Evolutionary conservation across 2,797 vertebrate genomes (phyloP), one percentile per base, ranked within the genome.

Genomic region (Phalanger gymnotis): DNA sequence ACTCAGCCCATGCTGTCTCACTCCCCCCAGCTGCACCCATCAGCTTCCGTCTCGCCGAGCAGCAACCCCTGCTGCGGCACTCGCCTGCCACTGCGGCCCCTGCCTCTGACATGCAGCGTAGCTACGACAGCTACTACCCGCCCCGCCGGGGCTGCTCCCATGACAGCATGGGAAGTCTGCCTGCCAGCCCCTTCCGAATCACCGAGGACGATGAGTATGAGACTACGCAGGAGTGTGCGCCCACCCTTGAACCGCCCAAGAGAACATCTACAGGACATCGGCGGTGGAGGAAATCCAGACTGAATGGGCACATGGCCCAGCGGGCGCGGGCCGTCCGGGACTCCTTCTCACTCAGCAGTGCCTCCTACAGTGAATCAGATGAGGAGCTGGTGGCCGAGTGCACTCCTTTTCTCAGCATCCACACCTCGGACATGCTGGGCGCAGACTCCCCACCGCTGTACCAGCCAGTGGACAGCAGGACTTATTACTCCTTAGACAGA

Each of bases 331-430:
- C 99, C 9, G 98, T 99, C 97, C 99, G 99, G 98, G 99, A 99
- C 99, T 99, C 99, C 95, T 99, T 99, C 98, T 99, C 99, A 73
- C 99, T 99, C 97, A 99, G 99, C 99, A 99, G 99, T 98, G 99
- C 99, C 98, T 99, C 99, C 52, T 99, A 99, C 97, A 99, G 99
- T 91, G 99, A 99, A 98, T 99, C 99, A 94, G 99, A 99, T 94
- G 99, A 99, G 98, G 99, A 99, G 98, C 99, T 99, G 97, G 99
- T 99, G 92, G 99, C 99, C 22, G 99, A 99, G 99, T 99, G 99
- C 99, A 99, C 99, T 90, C 99, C 99, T 54, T 99, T 99, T 99
- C 99, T 99, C 98, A 99, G 99, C 99, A 99, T 99, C 99, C 99
- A 99, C 99, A 99, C 99, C 98, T 99, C 98, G 98, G 99, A 99